These are phyloP conservation scores for Drosophila suzukii DNA, from an alignment of 1,140 invertebrate genomes.

Conservation along the genomic window DNA sequence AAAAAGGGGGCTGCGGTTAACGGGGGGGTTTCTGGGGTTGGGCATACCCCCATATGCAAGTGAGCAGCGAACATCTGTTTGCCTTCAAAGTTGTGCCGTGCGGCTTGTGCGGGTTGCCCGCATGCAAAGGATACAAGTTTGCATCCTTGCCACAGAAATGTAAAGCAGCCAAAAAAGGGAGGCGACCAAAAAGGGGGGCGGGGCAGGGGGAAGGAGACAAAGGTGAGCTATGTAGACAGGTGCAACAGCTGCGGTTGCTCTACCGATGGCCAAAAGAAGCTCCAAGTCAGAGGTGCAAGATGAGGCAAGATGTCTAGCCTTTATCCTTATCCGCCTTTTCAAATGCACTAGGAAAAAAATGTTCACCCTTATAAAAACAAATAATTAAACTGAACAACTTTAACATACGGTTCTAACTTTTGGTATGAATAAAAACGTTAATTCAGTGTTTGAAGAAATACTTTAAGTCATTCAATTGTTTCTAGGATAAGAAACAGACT, in stretches of 20 bases:
- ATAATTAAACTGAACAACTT: background rate
- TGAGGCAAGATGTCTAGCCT: slow-evolving; percentile 19
- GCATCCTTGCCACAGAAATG: slow-evolving; percentile 52
- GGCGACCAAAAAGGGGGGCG: background rate
- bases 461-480: no score
- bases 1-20: background rate
- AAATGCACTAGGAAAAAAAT: background rate
- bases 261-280: slow-evolving; percentile 32
- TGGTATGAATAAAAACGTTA: no score
- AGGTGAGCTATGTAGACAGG: slow-evolving; percentile 26
- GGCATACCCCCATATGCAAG: background rate
- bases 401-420: no score
- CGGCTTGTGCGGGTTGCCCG: slow-evolving; percentile 48
- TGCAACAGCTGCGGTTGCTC: slow-evolving; percentile 66
- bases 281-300: slow-evolving; percentile 45
- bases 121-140: slow-evolving; percentile 46
- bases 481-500: no score
- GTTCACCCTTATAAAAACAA: background rate
- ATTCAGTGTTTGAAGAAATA: no score
- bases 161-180: slow-evolving; percentile 35
- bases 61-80: slow-evolving; percentile 39
- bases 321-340: slow-evolving; percentile 4
- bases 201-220: background rate
- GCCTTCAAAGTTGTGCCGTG: slow-evolving; percentile 57
- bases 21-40: background rate